These are phyloP conservation scores for Alviniconcha strummeri DNA, from an alignment of 2,888 invertebrate species.

Conservation along the genomic window DNA sequence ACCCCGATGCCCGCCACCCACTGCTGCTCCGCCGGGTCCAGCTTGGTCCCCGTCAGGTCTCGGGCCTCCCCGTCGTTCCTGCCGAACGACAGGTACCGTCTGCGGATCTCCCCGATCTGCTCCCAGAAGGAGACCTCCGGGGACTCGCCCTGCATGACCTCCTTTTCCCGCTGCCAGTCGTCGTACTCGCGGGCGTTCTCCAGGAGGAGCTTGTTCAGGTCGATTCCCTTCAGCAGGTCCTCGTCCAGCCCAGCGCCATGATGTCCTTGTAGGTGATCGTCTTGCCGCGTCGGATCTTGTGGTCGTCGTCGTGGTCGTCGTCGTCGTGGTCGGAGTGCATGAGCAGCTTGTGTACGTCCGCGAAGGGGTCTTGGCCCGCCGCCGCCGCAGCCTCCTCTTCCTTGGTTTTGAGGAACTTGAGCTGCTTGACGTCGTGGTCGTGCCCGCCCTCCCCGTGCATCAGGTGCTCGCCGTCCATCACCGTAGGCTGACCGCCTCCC, in stretches of 20 bases:
- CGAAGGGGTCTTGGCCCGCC: background rate
- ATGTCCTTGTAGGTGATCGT: slow-evolving; percentile 32
- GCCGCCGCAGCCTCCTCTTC: background rate
- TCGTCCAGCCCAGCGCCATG: slow-evolving; percentile 30
- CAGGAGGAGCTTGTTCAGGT: slow-evolving; percentile 24
- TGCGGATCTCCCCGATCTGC: slow-evolving; percentile 21
- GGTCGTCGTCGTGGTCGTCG: background rate
- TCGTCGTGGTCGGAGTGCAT: slow-evolving; percentile 18
- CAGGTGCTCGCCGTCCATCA: slow-evolving; percentile 25
- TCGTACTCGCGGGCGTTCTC: slow-evolving; percentile 28
- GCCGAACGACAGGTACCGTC: slow-evolving; percentile 18
- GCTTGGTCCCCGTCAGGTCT: slow-evolving; percentile 25
- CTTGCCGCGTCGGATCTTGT: slow-evolving; percentile 20
- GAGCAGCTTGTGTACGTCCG: slow-evolving; percentile 18
- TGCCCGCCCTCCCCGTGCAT: slow-evolving; percentile 31
- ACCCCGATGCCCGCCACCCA: slow-evolving; percentile 18
- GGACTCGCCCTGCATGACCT: background rate
- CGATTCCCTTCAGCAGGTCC: slow-evolving; percentile 13
- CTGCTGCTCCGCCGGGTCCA: slow-evolving; percentile 21
- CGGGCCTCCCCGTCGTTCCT: slow-evolving; percentile 6
- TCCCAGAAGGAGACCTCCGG: slow-evolving; percentile 29
- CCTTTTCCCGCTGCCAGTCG: slow-evolving; percentile 31
- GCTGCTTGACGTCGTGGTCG: slow-evolving; percentile 29
- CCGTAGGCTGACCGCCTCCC: background rate
- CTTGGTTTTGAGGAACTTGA: slow-evolving; percentile 23